These are phyloP conservation scores for Cataglyphis albicans DNA, from an alignment of 2,888 invertebrate genomes.

Conservation along the genomic window DNA sequence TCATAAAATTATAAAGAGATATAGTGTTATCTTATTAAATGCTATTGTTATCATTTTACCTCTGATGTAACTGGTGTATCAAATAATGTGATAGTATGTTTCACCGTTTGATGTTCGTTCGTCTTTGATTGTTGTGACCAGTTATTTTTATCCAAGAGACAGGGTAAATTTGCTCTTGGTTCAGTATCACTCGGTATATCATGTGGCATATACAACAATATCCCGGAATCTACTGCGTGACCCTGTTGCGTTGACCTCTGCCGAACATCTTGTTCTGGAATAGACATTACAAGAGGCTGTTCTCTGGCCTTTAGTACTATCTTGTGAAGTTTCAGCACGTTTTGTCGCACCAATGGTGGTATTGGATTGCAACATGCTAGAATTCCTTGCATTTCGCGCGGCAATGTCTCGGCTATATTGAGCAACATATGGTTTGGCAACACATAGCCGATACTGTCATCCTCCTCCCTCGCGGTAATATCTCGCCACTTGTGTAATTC, in stretches of 20 bases:
- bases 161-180: conserved; percentile 81
- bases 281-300: conserved; percentile 88
- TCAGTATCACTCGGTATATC: conserved; percentile 81
- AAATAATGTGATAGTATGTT: conserved; percentile 79
- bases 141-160: conserved; percentile 74
- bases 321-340: conserved; percentile 88
- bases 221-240: conserved; percentile 74
- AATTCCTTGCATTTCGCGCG: conserved; percentile 97
- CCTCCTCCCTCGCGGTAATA: conserved; percentile 92
- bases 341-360: conserved; percentile 91
- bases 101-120: not conserved
- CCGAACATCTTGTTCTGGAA: conserved; percentile 80
- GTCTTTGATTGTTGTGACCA: not conserved
- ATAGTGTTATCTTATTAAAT: not conserved
- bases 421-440: conserved; percentile 98
- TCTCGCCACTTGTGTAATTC: conserved; percentile 96
- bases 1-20: not conserved
- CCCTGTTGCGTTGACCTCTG: conserved; percentile 80
- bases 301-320: conserved; percentile 91
- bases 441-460: conserved; percentile 97
- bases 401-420: conserved; percentile 94
- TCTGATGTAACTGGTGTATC: conserved; percentile 77
- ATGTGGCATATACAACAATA: conserved; percentile 80
- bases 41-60: conserved; percentile 62
- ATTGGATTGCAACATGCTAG: conserved; percentile 97